These are phyloP conservation scores for Mycetomoellerius zeteki DNA, from an alignment of 1,140 invertebrate species.

Conservation along the genomic window DNA sequence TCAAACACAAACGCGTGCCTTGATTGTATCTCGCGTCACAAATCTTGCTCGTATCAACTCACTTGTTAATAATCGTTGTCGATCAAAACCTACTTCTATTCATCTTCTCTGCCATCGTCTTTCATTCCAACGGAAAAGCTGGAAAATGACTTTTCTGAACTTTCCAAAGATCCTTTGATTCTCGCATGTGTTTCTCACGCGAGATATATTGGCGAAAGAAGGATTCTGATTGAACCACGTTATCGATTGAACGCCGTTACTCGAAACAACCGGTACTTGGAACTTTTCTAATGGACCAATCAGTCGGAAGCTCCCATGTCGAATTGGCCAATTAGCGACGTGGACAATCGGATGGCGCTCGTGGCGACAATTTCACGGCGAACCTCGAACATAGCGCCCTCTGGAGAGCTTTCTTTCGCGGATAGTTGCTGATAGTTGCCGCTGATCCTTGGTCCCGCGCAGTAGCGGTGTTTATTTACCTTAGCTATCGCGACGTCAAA, in stretches of 20 bases:
- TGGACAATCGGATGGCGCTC: not conserved
- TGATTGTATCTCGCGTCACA: too few species aligned
- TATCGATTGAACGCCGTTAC: not conserved
- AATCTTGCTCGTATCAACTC: too few species aligned
- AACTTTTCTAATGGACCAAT: not conserved
- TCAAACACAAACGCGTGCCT: too few species aligned
- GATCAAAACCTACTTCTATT: too few species aligned
- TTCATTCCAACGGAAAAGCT: too few species aligned
- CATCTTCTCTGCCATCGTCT: too few species aligned
- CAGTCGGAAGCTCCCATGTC: not conserved
- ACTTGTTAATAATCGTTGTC: too few species aligned
- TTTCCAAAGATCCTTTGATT: not conserved
- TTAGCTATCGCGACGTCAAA: conserved; percentile 59
- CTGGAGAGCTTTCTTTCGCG: conserved; percentile 33
- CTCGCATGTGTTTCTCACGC: too few species aligned
- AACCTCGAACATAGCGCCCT: conserved; percentile 25
- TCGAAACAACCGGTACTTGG: not conserved
- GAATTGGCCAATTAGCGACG: not conserved
- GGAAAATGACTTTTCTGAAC: too few species aligned
- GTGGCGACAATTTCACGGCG: too few species aligned
- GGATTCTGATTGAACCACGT: not conserved
- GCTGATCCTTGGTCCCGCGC: conserved; percentile 62
- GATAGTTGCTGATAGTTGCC: not conserved
- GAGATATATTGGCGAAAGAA: too few species aligned
- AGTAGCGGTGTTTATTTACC: conserved; percentile 82